Evolutionary conservation across 23 tunicate genomes (phyloP), one percentile per base, ranked within the genome.

Genomic region (Pegea sp.): DNA sequence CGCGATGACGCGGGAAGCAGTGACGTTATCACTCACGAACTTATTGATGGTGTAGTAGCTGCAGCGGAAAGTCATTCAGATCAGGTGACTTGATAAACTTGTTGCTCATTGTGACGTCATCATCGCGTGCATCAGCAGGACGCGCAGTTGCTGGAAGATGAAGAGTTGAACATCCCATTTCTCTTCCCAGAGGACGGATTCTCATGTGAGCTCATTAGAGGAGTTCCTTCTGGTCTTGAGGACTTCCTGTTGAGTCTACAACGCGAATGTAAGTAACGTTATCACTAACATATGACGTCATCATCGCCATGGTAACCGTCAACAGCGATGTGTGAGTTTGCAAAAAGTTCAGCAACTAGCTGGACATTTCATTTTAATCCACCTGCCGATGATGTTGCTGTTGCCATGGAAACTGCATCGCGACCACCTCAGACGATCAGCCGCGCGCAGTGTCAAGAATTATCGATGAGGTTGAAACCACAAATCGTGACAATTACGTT

Each of bases 141-240:
- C 22, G 68, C 76, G 8, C 49, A 29, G 25, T 56, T 87, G 28
- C 65, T 69, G 29, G 96, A 87, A 65, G 96, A 87, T 60, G 88
- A 87, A 0, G 96, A 87, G 34, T 65, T 87, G 27, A 87, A 87
- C 28, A 68, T 87, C 22, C 96, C 96, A 20, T 87, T 87, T 34
- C 77, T 87, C 6, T 69, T 87, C 21, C 96, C 96, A 22, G 96
- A 87, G 49, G 96, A 87, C 57, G 96, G 96, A 11, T 87, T 75
- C 48, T 74, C 96, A 44, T 87, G 87, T 43, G 96, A 87, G 48
- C 88, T 87, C 0, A 65, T 87, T 4, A 69, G 52, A n/a, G 86
- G 90, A 6, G 78, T 76, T n/a, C 96, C 96, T 20, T 65, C 87
- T 28, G 96, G 96, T 0, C 77, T 87, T 33, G 61, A 66, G 5